Percentiles rank a stretch among this genome's conserved stretches.
Conservation (phyloP, 2,888 invertebrate genomes). For the Nomada fabriciana region DNA sequence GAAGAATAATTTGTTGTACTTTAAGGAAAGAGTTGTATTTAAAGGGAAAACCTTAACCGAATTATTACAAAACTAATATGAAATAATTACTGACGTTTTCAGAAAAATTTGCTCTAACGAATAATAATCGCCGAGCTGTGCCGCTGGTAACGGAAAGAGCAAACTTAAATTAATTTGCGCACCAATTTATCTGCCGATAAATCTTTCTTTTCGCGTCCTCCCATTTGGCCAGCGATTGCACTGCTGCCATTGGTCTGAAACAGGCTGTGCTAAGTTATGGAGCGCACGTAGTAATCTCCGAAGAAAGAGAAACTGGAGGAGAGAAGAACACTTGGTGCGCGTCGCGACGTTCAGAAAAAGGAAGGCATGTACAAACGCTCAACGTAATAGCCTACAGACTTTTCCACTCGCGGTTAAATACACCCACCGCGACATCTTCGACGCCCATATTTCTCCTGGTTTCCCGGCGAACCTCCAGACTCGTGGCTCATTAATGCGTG, state of each 20-base stretch:
- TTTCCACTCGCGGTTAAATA: constrained; percentile 74
- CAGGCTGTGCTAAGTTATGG: not conserved
- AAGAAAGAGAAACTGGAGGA: not conserved
- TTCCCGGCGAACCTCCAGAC: constrained; percentile 64
- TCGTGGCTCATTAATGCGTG: constrained; percentile 73
- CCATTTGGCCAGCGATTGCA: not conserved
- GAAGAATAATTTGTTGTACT: not conserved
- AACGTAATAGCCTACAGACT: constrained; percentile 76
- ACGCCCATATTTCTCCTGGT: constrained; percentile 67
- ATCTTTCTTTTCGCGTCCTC: not conserved
- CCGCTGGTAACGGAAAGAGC: no score
- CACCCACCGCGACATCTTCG: constrained; percentile 45
- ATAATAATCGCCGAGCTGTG: no score
- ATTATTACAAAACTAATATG: no score
- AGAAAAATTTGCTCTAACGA: no score
- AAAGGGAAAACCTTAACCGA: no score
- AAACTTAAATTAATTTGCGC: no score
- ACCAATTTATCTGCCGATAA: not conserved
- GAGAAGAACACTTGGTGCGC: no score
- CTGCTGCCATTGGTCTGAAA: not conserved
- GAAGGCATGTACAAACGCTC: constrained; percentile 59
- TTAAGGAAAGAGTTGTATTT: no score
- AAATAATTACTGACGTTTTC: no score
- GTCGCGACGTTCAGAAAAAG: constrained; percentile 4
- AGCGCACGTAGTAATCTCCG: not conserved